Conservation (phyloP, 2,797 vertebrate species). For the Liparis tanakae region DNA sequence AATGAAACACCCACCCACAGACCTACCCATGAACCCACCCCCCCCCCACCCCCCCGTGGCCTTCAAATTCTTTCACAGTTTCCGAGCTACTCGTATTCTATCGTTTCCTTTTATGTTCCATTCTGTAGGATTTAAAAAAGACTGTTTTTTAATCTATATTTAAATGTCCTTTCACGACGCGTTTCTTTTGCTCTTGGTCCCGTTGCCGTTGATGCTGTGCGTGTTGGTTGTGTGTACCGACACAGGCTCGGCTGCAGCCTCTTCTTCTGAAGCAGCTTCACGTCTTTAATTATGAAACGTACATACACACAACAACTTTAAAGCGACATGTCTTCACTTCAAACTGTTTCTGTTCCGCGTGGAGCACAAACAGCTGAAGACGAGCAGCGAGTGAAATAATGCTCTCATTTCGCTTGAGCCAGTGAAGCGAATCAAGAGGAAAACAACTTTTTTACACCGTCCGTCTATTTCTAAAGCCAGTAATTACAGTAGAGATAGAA, state of each 20-base stretch:
- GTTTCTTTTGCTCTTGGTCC: background rate
- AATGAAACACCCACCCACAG: too few relatives aligned
- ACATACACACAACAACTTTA: background rate
- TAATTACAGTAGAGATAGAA: constrained; percentile 60
- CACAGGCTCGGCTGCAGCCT: background rate
- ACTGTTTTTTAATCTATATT: background rate
- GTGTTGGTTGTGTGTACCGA: too few relatives aligned
- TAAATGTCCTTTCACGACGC: background rate
- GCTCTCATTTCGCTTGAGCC: constrained; percentile 40
- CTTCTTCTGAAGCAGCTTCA: background rate
- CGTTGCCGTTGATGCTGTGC: background rate
- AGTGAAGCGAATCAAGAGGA: constrained; percentile 27
- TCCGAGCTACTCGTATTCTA: too few relatives aligned
- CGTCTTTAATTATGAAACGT: constrained; percentile 10
- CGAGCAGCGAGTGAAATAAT: constrained; percentile 29
- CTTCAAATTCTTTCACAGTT: too few relatives aligned
- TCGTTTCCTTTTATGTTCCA: background rate
- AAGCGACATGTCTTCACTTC: constrained; percentile 26
- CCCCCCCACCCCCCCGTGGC: too few relatives aligned
- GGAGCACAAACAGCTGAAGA: constrained; percentile 22
- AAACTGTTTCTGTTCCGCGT: constrained; percentile 22
- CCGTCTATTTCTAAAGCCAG: constrained; percentile 48
- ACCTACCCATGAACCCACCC: too few relatives aligned
- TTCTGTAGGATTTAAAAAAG: too few relatives aligned
- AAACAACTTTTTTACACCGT: constrained; percentile 45